Evolutionary conservation across 2,888 invertebrate species (phyloP).

Genomic region (Cactoblastis cactorum): DNA sequence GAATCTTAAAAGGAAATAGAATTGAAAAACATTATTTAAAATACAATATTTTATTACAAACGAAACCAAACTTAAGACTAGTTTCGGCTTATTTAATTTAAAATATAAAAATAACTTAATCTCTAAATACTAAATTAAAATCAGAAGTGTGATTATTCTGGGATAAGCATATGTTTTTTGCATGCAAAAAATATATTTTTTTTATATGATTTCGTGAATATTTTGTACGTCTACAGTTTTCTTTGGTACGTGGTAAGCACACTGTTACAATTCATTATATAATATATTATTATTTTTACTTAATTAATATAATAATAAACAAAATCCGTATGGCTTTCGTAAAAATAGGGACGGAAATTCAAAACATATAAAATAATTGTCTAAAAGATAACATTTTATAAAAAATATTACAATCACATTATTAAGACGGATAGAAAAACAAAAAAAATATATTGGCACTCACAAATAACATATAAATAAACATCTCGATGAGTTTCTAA

Average conservation of each 20-base stretch:
- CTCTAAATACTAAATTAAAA: slow-evolving; percentile 25
- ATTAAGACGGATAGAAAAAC: slow-evolving; percentile 4
- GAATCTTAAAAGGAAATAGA: not conserved
- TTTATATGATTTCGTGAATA: slow-evolving; percentile 26
- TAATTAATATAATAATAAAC: slow-evolving; percentile 28
- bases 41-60: slow-evolving; percentile 49
- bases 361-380: slow-evolving; percentile 21
- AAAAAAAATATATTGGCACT: slow-evolving; percentile 6
- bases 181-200: slow-evolving; percentile 54
- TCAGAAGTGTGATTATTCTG: slow-evolving; percentile 24
- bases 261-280: slow-evolving; percentile 36
- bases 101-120: slow-evolving; percentile 49
- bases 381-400: slow-evolving; percentile 10
- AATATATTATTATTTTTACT: slow-evolving; percentile 29
- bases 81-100: slow-evolving; percentile 46
- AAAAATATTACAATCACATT: slow-evolving; percentile 14
- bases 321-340: slow-evolving; percentile 33
- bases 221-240: slow-evolving; percentile 61
- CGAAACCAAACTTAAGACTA: slow-evolving; percentile 65
- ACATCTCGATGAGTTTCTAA: slow-evolving; percentile 7
- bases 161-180: slow-evolving; percentile 41
- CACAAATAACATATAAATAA: slow-evolving; percentile 6
- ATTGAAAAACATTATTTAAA: slow-evolving; percentile 8
- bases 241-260: slow-evolving; percentile 65
- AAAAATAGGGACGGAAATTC: slow-evolving; percentile 46